Conservation (phyloP, 2,888 invertebrate genomes). For the Artemia sp. region DNA sequence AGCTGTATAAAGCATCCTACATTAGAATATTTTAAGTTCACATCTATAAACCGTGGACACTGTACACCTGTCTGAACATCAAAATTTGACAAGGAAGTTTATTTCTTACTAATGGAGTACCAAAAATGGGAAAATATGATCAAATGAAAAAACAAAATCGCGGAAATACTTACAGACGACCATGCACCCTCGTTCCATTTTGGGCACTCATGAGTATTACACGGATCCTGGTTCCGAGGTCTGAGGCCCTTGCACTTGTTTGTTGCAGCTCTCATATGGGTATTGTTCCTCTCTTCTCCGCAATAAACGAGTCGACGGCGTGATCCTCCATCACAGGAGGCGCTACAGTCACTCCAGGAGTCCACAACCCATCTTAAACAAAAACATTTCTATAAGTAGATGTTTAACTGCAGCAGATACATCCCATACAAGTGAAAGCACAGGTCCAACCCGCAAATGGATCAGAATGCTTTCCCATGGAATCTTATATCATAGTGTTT, state of each 20-base stretch:
- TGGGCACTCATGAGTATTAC: constrained; percentile 69
- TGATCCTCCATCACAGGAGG: constrained; percentile 68
- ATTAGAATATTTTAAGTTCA: too few species aligned
- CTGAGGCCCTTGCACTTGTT: constrained; percentile 37
- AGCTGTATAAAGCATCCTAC: too few species aligned
- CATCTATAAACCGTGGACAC: neutral
- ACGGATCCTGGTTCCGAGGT: constrained; percentile 60
- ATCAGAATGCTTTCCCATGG: too few species aligned
- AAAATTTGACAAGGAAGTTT: too few species aligned
- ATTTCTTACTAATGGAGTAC: neutral
- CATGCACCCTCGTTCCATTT: constrained; percentile 70
- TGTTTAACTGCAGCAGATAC: too few species aligned
- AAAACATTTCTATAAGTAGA: neutral
- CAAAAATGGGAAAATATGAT: neutral
- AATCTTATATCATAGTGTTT: too few species aligned
- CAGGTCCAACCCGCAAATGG: too few species aligned
- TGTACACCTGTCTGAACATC: neutral
- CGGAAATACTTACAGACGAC: constrained; percentile 59
- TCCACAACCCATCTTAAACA: constrained; percentile 62
- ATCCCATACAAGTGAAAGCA: too few species aligned
- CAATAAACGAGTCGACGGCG: constrained; percentile 65
- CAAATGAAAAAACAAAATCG: neutral
- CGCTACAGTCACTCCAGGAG: constrained; percentile 74
- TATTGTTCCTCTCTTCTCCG: constrained; percentile 56
- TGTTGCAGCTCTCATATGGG: constrained; percentile 42